Percentiles rank a stretch among this genome's conserved stretches.
Evolutionary conservation across 1,140 invertebrate species (phyloP).

Genomic region (Drosophila repletoides): DNA sequence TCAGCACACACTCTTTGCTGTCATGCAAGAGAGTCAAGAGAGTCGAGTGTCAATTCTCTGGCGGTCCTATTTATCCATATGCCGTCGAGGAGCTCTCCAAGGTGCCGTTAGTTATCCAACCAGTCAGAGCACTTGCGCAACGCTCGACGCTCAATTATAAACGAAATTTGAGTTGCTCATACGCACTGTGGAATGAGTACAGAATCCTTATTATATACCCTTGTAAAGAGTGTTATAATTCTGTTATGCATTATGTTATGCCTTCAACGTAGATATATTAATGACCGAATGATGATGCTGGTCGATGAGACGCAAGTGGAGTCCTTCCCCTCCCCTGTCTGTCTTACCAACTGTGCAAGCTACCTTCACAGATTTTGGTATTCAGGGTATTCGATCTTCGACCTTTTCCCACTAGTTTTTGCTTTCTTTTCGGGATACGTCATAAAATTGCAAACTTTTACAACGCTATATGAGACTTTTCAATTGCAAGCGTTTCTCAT

Average conservation of each 20-base stretch:
- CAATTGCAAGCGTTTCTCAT: constrained; percentile 18
- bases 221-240: no score
- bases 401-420: no score
- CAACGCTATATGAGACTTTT: constrained; percentile 15
- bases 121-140: constrained; percentile 60
- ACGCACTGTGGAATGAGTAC: constrained; percentile 21
- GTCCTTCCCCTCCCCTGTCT: no score
- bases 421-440: no score
- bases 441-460: constrained; percentile 23
- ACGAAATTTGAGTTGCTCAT: constrained; percentile 51
- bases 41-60: constrained; percentile 52
- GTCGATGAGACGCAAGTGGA: no score
- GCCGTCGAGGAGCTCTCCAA: constrained; percentile 29
- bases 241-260: no score
- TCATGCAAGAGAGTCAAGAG: constrained; percentile 65
- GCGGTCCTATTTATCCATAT: constrained; percentile 52
- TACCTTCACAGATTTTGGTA: no score
- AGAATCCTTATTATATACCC: neutral
- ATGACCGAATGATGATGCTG: no score
- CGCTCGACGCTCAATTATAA: constrained; percentile 45
- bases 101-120: constrained; percentile 37
- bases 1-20: constrained; percentile 31
- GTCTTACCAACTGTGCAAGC: no score
- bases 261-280: no score
- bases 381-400: no score